Evolutionary conservation across 1,140 invertebrate species (phyloP).

Genomic region (Brachionus asplanchnoidis): DNA sequence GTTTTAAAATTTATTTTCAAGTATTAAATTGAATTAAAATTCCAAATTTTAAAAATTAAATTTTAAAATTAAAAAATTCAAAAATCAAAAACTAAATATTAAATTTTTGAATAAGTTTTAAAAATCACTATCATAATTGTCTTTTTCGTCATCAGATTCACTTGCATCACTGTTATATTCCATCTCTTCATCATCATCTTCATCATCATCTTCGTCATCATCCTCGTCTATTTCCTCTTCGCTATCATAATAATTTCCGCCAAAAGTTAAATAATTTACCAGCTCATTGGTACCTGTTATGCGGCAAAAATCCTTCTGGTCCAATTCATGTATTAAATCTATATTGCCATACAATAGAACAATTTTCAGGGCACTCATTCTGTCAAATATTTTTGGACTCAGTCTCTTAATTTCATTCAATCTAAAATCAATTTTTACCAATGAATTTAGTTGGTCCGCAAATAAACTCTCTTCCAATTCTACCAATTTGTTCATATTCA

Average conservation of each 20-base stretch:
- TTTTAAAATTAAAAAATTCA: no score
- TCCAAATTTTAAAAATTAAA: no score
- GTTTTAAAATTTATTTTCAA: no score
- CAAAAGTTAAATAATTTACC: constrained; percentile 1
- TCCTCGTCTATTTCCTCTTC: constrained; percentile 13
- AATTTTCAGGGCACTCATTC: background rate
- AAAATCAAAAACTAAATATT: background rate
- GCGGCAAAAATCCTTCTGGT: background rate
- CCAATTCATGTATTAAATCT: constrained; percentile 18
- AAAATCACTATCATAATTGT: constrained; percentile 35
- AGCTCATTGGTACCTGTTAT: background rate
- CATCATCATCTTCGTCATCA: background rate
- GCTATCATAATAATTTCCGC: constrained; percentile 21
- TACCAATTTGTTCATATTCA: constrained; percentile 11
- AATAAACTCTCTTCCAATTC: background rate
- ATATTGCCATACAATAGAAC: constrained; percentile 16
- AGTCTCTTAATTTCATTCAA: background rate
- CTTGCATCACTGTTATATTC: constrained; percentile 1
- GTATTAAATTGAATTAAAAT: no score
- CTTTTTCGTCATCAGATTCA: constrained; percentile 7
- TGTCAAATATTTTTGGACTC: background rate
- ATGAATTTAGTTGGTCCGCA: background rate
- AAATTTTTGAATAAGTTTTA: background rate
- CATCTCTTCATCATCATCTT: constrained; percentile 29
- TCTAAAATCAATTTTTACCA: background rate